These are phyloP conservation scores for Ochropleura plecta DNA, from an alignment of 2,888 invertebrate genomes.

Conservation along the genomic window DNA sequence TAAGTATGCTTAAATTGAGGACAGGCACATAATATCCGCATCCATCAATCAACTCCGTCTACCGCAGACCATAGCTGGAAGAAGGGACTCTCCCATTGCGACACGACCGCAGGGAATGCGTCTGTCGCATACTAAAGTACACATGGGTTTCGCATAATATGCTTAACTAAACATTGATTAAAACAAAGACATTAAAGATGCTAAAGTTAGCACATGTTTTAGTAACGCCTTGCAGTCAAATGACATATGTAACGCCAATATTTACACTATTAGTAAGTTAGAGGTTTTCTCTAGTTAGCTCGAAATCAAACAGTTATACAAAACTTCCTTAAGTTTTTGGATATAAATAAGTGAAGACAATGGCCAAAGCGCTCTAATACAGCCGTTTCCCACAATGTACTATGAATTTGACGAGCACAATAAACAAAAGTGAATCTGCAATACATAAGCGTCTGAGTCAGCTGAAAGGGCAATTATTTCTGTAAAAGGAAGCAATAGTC, in stretches of 20 bases:
- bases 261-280: too few relatives aligned
- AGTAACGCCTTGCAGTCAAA: too few relatives aligned
- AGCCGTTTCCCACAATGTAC: constrained; percentile 33
- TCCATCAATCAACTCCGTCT: constrained; percentile 34
- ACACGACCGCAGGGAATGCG: neutral
- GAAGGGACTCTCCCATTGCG: constrained; percentile 8
- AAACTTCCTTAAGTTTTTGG: too few relatives aligned
- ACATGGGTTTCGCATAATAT: neutral
- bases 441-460: constrained; percentile 55
- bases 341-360: neutral
- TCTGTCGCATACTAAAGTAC: neutral
- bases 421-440: constrained; percentile 57
- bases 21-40: constrained; percentile 42
- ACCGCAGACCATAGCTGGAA: constrained; percentile 18
- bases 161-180: too few relatives aligned
- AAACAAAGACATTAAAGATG: too few relatives aligned
- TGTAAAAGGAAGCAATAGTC: constrained; percentile 54
- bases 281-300: too few relatives aligned
- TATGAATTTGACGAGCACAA: constrained; percentile 41
- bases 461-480: constrained; percentile 43
- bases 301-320: too few relatives aligned
- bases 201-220: too few relatives aligned
- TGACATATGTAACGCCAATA: too few relatives aligned
- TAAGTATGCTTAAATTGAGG: constrained; percentile 44
- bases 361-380: constrained; percentile 10